Percentiles rank a stretch among this genome's conserved stretches.
Conservation (phyloP, 2,888 invertebrate genomes). For the Caenorhabditis sulstoni region DNA sequence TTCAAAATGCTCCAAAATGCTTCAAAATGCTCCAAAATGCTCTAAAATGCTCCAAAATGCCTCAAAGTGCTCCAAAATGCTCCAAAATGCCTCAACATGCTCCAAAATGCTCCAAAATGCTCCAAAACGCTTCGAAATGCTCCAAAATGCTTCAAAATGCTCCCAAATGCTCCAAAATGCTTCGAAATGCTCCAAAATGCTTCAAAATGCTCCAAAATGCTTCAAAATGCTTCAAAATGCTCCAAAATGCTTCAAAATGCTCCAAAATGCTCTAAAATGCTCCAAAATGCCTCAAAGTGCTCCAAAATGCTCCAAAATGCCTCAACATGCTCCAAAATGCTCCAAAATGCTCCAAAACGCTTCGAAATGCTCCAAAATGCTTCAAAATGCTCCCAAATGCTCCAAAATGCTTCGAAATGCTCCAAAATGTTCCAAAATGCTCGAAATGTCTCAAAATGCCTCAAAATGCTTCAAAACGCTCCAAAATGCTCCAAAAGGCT, state of each 20-base stretch:
- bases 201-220: background rate
- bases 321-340: no score
- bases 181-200: background rate
- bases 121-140: background rate
- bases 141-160: background rate
- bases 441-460: background rate
- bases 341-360: background rate
- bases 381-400: slow-evolving; percentile 49
- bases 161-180: slow-evolving; percentile 47
- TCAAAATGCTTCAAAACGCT: background rate
- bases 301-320: slow-evolving; percentile 9
- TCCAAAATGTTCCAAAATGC: slow-evolving; percentile 1
- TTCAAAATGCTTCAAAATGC: background rate
- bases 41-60: slow-evolving; percentile 8
- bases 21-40: background rate
- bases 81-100: no score
- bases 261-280: background rate
- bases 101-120: background rate
- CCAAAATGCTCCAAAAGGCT: background rate
- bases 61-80: background rate
- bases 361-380: background rate
- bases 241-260: background rate
- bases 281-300: background rate
- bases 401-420: background rate
- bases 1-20: background rate